Evolutionary conservation across 2,888 invertebrate genomes (phyloP).

Genomic region (Campopleginae sp.): DNA sequence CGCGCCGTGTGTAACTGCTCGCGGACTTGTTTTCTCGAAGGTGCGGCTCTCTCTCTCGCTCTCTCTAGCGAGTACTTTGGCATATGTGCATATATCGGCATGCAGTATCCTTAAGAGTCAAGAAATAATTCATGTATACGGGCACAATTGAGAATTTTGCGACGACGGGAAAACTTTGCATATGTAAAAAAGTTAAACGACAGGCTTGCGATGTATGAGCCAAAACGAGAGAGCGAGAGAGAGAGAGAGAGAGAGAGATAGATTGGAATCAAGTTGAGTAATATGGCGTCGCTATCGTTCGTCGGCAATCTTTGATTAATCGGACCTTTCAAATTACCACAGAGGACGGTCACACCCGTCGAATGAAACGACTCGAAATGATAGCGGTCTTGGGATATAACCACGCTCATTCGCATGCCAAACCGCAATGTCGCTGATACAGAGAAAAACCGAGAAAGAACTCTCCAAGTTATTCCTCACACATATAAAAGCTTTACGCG

Average conservation of each 20-base stretch:
- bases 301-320: slow-evolving; percentile 76
- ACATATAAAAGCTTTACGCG: slow-evolving; percentile 42
- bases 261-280: slow-evolving; percentile 48
- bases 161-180: slow-evolving; percentile 43
- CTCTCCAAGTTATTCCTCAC: slow-evolving; percentile 58
- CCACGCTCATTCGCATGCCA: slow-evolving; percentile 80
- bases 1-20: slow-evolving; percentile 53
- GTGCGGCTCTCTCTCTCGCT: slow-evolving; percentile 47
- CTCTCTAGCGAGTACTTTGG: slow-evolving; percentile 19
- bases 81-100: slow-evolving; percentile 1
- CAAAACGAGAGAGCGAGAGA: slow-evolving; percentile 22
- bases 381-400: slow-evolving; percentile 76
- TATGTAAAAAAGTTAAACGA: slow-evolving; percentile 23
- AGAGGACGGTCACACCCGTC: slow-evolving; percentile 79
- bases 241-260: slow-evolving; percentile 19
- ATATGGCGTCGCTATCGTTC: slow-evolving; percentile 75
- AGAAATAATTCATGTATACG: slow-evolving; percentile 37
- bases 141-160: slow-evolving; percentile 35
- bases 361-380: slow-evolving; percentile 80
- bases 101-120: slow-evolving; percentile 16
- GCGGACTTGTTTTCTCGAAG: slow-evolving; percentile 64
- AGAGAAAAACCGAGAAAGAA: slow-evolving; percentile 64
- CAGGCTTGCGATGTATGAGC: slow-evolving; percentile 19
- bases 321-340: slow-evolving; percentile 77
- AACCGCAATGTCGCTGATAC: slow-evolving; percentile 77